Percentiles rank a stretch among this genome's conserved stretches.
phyloP scores from a whole-genome alignment of 1,140 invertebrate genomes.

The Drosophila erecta region DNA sequence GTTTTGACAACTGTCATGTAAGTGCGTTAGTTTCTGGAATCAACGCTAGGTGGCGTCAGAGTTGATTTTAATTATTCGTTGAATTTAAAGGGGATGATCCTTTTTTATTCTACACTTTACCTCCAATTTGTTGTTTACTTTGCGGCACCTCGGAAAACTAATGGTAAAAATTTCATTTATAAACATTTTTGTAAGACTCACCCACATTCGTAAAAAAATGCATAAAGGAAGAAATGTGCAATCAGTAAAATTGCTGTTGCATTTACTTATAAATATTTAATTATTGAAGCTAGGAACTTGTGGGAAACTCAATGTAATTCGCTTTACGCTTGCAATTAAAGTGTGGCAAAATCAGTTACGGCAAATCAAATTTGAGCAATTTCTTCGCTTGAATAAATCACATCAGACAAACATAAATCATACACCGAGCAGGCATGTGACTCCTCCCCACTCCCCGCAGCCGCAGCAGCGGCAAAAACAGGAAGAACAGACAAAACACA shows the following conservation, averaged over 20 bases:
- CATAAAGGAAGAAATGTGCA: too few relatives aligned
- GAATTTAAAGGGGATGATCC: too few relatives aligned
- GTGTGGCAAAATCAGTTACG: slow-evolving; percentile 56
- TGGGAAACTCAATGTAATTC: background rate
- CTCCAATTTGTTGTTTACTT: too few relatives aligned
- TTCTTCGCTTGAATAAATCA: slow-evolving; percentile 82
- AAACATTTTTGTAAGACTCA: too few relatives aligned
- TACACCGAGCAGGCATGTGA: slow-evolving; percentile 54
- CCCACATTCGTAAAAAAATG: too few relatives aligned
- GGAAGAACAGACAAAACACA: slow-evolving; percentile 69
- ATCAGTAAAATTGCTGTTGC: too few relatives aligned
- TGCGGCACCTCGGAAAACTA: too few relatives aligned
- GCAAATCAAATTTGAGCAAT: slow-evolving; percentile 78
- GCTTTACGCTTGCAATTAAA: slow-evolving; percentile 41
- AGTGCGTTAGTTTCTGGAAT: background rate
- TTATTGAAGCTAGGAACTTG: background rate
- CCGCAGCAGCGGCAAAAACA: slow-evolving; percentile 52
- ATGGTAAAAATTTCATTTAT: too few relatives aligned
- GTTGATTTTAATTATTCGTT: background rate
- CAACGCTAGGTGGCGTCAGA: background rate
- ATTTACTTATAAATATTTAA: too few relatives aligned
- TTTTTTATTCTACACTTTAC: too few relatives aligned
- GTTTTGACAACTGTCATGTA: slow-evolving; percentile 5
- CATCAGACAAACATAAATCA: slow-evolving; percentile 82
- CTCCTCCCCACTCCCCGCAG: background rate